Base-by-base conservation (phyloP, 2,113 vertebrate genomes). In the Acinonyx jubatus region DNA sequence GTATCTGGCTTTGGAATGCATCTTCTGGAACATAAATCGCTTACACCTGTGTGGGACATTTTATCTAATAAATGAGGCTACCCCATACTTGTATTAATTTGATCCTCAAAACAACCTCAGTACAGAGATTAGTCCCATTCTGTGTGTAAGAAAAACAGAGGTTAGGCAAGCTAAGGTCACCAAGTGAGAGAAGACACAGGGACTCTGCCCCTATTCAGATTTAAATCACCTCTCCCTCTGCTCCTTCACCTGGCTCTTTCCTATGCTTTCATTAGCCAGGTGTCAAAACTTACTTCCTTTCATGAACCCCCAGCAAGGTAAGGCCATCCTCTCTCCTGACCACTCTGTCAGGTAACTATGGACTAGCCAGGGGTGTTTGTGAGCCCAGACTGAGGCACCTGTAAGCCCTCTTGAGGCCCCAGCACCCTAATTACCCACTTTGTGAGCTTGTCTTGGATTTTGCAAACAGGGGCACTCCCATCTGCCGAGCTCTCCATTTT, bases 401-500 rank as follows among this genome's bases (percentile, higher is more conserved):
- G 78, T 38, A 65, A 83, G 63, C 68, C 57, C 45, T 93, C 73
- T 48, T 1, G 19, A 69, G 81, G 89, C 29, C 81, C 95, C 90
- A 95, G 76, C 65, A 94, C 65, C 50, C 85, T 97, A 96, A 96
- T 97, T 79, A 97, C 78, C 52, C 45, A 5, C 91, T 94, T 66
- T 18, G 74, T 78, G 29, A 92, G 93, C 85, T 38, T 66, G 88
- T 55, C 80, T 63, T 89, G 85, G 89, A 92, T 79, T 97, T 89
- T 96, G 86, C 73, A 89, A 94, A 97, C 66, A 90, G 48, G 76
- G 82, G 61, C 68, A 96, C 92, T 96, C 93, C 95, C 91, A 74
- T 78, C 83, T 82, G 88, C 93, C 93, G 91, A 82, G 81, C 96
- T 89, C 89, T 96, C 89, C 89, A 89, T 89, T 93, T 96, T 96